Evolutionary conservation across 2,888 invertebrate genomes (phyloP).

Genomic region (Phaonia tiefii): DNA sequence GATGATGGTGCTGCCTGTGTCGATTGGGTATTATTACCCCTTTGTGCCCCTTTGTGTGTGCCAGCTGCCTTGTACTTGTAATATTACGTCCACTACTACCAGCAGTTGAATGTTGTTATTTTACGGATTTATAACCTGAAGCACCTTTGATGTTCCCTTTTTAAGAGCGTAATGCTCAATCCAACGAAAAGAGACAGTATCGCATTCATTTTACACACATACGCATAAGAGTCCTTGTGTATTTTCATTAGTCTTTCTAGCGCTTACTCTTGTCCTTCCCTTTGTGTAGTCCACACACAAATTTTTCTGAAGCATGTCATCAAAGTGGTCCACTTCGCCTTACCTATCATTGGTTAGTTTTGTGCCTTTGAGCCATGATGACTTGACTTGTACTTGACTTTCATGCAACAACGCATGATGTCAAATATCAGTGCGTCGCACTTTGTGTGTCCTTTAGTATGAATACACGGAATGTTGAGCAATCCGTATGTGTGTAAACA

Average conservation of each 20-base stretch:
- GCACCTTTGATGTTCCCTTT: conserved; percentile 64
- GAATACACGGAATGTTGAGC: conserved; percentile 41
- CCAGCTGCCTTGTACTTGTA: conserved; percentile 1
- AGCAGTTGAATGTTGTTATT: conserved; percentile 39
- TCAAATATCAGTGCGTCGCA: conserved; percentile 44
- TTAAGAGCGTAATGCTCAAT: conserved; percentile 2
- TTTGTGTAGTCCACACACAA: neutral
- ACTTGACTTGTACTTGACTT: conserved; percentile 64
- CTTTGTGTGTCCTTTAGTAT: conserved; percentile 10
- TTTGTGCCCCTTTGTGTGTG: neutral
- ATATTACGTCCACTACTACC: conserved; percentile 10
- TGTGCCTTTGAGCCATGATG: conserved; percentile 60
- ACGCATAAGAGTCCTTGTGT: neutral
- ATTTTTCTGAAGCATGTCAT: neutral
- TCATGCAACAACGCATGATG: conserved; percentile 60
- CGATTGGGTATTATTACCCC: too few species aligned
- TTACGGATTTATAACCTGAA: conserved; percentile 48
- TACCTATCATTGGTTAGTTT: conserved; percentile 49
- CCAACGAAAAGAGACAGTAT: neutral
- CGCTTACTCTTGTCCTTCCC: neutral
- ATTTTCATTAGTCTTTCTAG: neutral
- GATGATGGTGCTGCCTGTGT: conserved; percentile 7
- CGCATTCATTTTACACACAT: too few species aligned
- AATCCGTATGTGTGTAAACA: too few species aligned
- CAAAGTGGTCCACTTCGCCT: conserved; percentile 6